A percentile compares a stretch with the other conserved stretches of the same genome.
These are phyloP conservation scores for Drosophila persimilis DNA, from an alignment of 1,140 invertebrate genomes.

Conservation along the genomic window DNA sequence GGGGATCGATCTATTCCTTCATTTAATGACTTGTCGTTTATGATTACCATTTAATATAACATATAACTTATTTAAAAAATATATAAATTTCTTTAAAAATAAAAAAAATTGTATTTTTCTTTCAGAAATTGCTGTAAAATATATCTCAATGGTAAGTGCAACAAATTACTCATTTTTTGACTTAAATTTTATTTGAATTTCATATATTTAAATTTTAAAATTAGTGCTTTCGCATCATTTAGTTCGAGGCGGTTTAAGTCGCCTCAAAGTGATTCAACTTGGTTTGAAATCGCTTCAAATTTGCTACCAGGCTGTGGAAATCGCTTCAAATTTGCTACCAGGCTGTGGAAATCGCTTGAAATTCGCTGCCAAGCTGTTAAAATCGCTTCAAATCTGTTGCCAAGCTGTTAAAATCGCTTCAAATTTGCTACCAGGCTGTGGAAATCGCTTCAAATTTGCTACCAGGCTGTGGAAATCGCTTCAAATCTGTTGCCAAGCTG, in stretches of 20 bases:
- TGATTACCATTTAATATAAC: conserved; percentile 23
- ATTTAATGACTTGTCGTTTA: conserved; percentile 38
- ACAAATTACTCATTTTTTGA: too few relatives aligned
- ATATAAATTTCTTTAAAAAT: conserved; percentile 1
- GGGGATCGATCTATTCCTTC: conserved; percentile 32
- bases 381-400: too few relatives aligned
- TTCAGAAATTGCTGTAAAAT: too few relatives aligned
- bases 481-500: background rate
- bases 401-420: background rate
- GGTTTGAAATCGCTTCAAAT: too few relatives aligned
- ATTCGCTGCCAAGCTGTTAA: background rate
- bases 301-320: conserved; percentile 10
- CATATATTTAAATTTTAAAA: too few relatives aligned
- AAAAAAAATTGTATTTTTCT: background rate
- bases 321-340: background rate
- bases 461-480: background rate
- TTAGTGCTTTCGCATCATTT: too few relatives aligned
- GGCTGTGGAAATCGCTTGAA: background rate
- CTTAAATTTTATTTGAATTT: too few relatives aligned
- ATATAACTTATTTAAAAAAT: background rate
- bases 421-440: background rate
- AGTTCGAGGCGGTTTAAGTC: too few relatives aligned
- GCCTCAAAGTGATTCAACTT: too few relatives aligned
- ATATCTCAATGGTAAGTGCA: too few relatives aligned
- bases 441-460: background rate